phyloP scores from a whole-genome alignment of 2,888 invertebrate species.

The Brenthis ino region DNA sequence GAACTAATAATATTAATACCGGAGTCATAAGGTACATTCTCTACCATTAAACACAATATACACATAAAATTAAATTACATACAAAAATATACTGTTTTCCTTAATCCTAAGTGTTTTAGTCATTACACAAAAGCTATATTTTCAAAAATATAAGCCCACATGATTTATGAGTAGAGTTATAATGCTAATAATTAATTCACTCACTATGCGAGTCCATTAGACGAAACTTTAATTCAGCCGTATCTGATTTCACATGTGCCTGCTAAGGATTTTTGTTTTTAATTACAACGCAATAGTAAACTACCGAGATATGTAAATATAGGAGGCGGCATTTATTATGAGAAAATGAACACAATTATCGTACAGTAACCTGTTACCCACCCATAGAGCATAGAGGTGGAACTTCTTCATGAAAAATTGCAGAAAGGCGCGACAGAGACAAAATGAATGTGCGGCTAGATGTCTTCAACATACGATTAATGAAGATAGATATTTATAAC shows the following conservation, averaged over 20 bases:
- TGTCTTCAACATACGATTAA: too few relatives aligned
- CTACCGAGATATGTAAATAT: slow-evolving; percentile 13
- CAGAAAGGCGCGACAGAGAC: too few relatives aligned
- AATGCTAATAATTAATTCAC: slow-evolving; percentile 18
- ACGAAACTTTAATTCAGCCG: slow-evolving; percentile 43
- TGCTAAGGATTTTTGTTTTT: slow-evolving; percentile 48
- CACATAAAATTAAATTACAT: too few relatives aligned
- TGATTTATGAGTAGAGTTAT: slow-evolving; percentile 15
- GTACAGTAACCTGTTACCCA: too few relatives aligned
- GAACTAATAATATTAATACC: too few relatives aligned
- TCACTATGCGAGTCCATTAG: slow-evolving; percentile 36
- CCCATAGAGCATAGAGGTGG: too few relatives aligned
- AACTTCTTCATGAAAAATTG: too few relatives aligned
- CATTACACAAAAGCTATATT: neutral
- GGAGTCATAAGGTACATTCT: too few relatives aligned
- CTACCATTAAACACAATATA: too few relatives aligned
- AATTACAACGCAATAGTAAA: slow-evolving; percentile 35
- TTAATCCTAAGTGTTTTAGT: neutral
- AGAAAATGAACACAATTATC: neutral
- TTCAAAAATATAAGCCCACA: slow-evolving; percentile 1
- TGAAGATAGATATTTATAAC: too few relatives aligned
- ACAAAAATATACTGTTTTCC: too few relatives aligned
- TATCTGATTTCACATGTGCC: slow-evolving; percentile 60
- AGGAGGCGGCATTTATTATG: slow-evolving; percentile 21
- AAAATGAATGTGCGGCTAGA: too few relatives aligned